These are phyloP conservation scores for Euschistus heros DNA, from an alignment of 1,140 invertebrate genomes.

Conservation along the genomic window DNA sequence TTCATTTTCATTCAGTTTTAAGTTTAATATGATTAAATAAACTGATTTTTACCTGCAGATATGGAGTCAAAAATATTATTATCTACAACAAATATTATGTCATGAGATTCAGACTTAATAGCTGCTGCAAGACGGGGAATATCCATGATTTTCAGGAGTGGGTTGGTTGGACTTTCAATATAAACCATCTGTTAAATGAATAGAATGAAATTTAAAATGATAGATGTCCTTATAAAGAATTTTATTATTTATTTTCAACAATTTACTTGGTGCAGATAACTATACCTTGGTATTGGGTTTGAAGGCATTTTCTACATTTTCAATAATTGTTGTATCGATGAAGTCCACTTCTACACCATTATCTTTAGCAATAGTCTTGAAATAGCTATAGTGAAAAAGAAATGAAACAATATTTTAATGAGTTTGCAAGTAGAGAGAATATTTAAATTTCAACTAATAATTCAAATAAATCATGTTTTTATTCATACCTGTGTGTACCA, in stretches of 20 bases:
- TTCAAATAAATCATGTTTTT: too few relatives aligned
- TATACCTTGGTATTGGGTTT: constrained; percentile 74
- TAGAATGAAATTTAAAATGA: constrained; percentile 21
- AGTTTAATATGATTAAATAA: too few relatives aligned
- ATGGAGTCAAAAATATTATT: constrained; percentile 96
- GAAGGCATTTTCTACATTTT: constrained; percentile 56
- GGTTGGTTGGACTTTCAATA: constrained; percentile 98
- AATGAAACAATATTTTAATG: too few relatives aligned
- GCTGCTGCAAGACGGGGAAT: constrained; percentile 62
- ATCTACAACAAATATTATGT: constrained; percentile 83
- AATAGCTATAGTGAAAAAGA: constrained; percentile 28
- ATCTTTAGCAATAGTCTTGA: constrained; percentile 48
- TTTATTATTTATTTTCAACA: too few relatives aligned
- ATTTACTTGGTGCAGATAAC: too few relatives aligned
- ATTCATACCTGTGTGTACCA: constrained; percentile 57
- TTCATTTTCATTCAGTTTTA: neutral
- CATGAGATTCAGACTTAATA: constrained; percentile 45
- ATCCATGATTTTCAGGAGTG: constrained; percentile 82
- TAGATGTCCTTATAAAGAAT: too few relatives aligned
- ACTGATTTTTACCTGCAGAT: constrained; percentile 66
- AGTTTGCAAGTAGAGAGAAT: too few relatives aligned
- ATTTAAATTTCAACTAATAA: too few relatives aligned
- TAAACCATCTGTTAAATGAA: constrained; percentile 76
- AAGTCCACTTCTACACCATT: constrained; percentile 65
- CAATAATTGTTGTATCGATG: constrained; percentile 62